phyloP scores from a whole-genome alignment of 2,888 invertebrate genomes.

The Lordiphosa andalusiaca region DNA sequence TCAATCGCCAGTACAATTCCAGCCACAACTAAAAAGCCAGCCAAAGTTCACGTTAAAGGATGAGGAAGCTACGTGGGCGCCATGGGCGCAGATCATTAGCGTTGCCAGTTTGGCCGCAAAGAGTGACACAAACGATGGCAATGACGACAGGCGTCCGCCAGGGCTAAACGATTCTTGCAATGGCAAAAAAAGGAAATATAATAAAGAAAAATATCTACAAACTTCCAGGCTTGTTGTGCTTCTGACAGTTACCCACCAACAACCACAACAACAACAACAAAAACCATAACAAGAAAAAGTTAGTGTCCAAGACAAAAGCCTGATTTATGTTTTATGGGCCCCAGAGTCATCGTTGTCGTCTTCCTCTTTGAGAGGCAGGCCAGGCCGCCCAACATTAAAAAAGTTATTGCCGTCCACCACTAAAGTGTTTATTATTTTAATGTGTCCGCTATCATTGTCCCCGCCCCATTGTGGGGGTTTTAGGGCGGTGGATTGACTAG shows the following conservation, averaged over 20 bases:
- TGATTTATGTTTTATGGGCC: slow-evolving; percentile 64
- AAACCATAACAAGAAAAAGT: slow-evolving; percentile 26
- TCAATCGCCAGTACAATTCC: slow-evolving; percentile 10
- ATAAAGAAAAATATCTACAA: slow-evolving; percentile 31
- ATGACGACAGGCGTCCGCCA: slow-evolving; percentile 38
- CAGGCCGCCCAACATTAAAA: slow-evolving; percentile 28
- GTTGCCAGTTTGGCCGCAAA: slow-evolving; percentile 28
- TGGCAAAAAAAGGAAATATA: slow-evolving; percentile 31
- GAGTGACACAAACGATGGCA: slow-evolving; percentile 47
- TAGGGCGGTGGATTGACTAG: too few species aligned
- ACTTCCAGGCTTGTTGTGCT: slow-evolving; percentile 31
- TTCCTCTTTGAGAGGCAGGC: slow-evolving; percentile 2
- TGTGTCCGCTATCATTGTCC: slow-evolving; percentile 20
- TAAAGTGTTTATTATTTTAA: slow-evolving; percentile 67
- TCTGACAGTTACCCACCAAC: slow-evolving; percentile 31
- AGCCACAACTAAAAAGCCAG: slow-evolving; percentile 22
- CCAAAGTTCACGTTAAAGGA: slow-evolving; percentile 28
- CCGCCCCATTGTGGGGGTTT: too few species aligned
- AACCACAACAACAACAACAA: slow-evolving; percentile 12
- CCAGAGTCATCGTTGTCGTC: slow-evolving; percentile 12
- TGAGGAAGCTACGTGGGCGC: slow-evolving; percentile 56
- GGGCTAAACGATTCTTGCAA: slow-evolving; percentile 26
- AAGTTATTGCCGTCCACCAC: slow-evolving; percentile 34
- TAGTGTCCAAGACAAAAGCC: slow-evolving; percentile 39
- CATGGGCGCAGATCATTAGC: slow-evolving; percentile 67